A percentile compares a stretch with the other conserved stretches of the same genome.
Conservation (phyloP, 1,140 invertebrate species). For the Dendroctonus ponderosae region DNA sequence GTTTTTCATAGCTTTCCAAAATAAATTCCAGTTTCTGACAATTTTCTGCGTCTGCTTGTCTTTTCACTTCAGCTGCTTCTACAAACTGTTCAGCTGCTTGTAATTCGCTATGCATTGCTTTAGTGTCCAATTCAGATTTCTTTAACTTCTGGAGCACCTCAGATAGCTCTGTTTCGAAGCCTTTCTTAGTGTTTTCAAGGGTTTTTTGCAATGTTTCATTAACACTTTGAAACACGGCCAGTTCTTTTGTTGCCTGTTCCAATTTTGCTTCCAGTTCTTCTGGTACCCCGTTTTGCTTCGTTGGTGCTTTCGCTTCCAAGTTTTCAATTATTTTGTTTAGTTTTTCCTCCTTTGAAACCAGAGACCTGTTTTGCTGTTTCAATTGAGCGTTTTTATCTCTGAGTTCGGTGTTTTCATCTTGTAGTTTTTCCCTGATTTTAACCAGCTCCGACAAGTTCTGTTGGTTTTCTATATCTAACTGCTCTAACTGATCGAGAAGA, state of each 20-base stretch:
- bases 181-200: conserved; percentile 33
- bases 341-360: conserved; percentile 34
- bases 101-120: conserved; percentile 32
- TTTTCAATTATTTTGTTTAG: conserved; percentile 34
- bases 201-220: conserved; percentile 33
- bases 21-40: conserved; percentile 39
- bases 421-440: conserved; percentile 52
- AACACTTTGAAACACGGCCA: conserved; percentile 28
- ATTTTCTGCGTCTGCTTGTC: conserved; percentile 36
- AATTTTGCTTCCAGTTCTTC: conserved; percentile 8
- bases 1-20: conserved; percentile 42
- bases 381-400: conserved; percentile 55
- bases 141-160: conserved; percentile 29
- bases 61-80: conserved; percentile 32
- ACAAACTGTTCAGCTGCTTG: conserved; percentile 31
- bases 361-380: conserved; percentile 41
- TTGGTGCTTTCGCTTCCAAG: conserved; percentile 10
- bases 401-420: conserved; percentile 57
- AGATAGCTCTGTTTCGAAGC: conserved; percentile 23
- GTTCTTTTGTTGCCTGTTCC: conserved; percentile 25
- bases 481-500: conserved; percentile 42
- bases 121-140: conserved; percentile 35
- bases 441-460: conserved; percentile 45
- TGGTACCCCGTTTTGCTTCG: background rate
- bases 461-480: conserved; percentile 47